Evolutionary conservation across 2,113 vertebrate species (phyloP).

Genomic region (Axis porcinus): DNA sequence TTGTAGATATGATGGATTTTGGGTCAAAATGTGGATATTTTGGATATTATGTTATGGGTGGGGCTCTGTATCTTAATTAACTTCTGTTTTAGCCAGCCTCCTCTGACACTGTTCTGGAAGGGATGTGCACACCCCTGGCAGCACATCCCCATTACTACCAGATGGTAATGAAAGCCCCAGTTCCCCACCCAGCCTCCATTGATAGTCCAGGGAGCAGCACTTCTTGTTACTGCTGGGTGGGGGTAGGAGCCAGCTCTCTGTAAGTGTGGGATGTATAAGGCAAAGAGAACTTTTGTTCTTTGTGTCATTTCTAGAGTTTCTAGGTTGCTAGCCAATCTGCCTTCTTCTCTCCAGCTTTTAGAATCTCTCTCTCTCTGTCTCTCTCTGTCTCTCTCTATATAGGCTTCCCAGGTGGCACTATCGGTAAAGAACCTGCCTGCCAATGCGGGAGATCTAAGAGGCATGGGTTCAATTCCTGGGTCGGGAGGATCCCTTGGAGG

Average conservation of each 20-base stretch:
- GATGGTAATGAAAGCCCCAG: background rate
- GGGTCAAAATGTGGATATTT: background rate
- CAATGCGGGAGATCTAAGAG: background rate
- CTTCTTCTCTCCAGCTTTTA: background rate
- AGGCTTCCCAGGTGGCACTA: background rate
- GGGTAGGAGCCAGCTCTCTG: background rate
- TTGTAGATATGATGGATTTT: background rate
- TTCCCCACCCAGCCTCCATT: background rate
- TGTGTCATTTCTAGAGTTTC: background rate
- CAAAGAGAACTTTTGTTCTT: background rate
- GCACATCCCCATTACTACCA: background rate
- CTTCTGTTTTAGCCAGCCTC: background rate
- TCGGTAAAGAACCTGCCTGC: background rate
- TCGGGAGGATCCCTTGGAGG: background rate
- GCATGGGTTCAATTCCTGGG: background rate
- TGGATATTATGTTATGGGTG: background rate
- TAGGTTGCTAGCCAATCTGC: background rate
- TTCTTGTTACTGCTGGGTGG: background rate
- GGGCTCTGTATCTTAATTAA: background rate
- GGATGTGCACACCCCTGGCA: background rate
- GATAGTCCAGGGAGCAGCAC: too few relatives aligned
- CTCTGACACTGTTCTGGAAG: background rate
- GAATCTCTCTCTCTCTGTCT: background rate
- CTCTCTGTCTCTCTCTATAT: too few relatives aligned
- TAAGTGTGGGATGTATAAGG: background rate